Percentiles rank a stretch among this genome's conserved stretches.
Evolutionary conservation across 2,113 vertebrate genomes (phyloP).

Genomic region (Cyanoliseus patagonus): DNA sequence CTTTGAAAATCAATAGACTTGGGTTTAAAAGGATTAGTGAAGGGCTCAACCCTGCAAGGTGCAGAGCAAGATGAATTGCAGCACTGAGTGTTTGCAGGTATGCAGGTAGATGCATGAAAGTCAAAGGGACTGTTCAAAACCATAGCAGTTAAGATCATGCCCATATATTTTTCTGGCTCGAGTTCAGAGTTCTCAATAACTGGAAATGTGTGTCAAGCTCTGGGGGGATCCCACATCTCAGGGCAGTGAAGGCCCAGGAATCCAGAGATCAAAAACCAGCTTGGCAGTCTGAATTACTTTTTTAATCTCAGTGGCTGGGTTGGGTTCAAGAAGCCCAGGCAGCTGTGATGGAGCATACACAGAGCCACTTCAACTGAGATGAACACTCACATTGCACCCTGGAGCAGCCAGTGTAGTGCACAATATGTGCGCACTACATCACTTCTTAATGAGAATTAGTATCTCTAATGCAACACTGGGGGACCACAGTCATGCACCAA

Average conservation of each 20-base stretch:
- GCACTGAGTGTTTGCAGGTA: background rate
- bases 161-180: background rate
- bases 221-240: background rate
- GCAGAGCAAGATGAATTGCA: background rate
- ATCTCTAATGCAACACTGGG: background rate
- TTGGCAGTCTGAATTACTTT: background rate
- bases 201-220: background rate
- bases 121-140: background rate
- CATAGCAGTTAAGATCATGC: background rate
- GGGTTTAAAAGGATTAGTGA: conserved; percentile 37
- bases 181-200: background rate
- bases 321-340: background rate
- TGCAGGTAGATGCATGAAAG: background rate
- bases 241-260: background rate
- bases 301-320: background rate
- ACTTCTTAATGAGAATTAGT: conserved; percentile 47
- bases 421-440: background rate
- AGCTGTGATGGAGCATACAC: background rate
- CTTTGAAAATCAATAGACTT: conserved; percentile 55
- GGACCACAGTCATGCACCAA: background rate
- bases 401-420: background rate
- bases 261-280: background rate
- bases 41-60: conserved; percentile 7
- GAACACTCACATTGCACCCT: background rate
- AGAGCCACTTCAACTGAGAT: background rate